phyloP scores from a whole-genome alignment of 2,797 vertebrate species.

The Muscicapa comitata region DNA sequence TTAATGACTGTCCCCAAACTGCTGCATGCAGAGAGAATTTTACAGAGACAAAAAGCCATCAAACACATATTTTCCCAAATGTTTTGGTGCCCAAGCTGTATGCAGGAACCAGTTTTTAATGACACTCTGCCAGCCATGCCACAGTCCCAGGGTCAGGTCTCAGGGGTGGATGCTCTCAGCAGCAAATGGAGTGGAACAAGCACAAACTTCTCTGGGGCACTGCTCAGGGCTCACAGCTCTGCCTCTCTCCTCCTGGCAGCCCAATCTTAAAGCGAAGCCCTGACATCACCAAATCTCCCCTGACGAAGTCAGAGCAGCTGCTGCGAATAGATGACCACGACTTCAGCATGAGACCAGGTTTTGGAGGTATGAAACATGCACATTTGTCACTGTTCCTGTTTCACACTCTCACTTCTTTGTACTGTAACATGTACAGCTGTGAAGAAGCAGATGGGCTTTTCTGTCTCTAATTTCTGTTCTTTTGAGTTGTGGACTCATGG shows the following conservation, averaged over 20 bases:
- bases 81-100: background rate
- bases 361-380: conserved; percentile 83
- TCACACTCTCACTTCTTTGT: background rate
- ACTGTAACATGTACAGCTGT: fast-evolving
- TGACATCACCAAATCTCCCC: conserved; percentile 92
- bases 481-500: background rate
- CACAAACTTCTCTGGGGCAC: fast-evolving
- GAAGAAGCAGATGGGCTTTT: background rate
- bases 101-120: background rate
- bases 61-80: background rate
- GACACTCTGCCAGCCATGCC: background rate
- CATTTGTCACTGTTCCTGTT: background rate
- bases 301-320: conserved; percentile 96
- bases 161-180: background rate
- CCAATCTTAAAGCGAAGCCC: conserved; percentile 90
- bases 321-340: conserved; percentile 96
- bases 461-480: background rate
- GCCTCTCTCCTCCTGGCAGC: conserved; percentile 67
- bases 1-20: background rate
- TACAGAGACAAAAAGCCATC: background rate
- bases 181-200: background rate
- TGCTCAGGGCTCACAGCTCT: background rate
- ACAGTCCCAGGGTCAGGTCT: background rate
- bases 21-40: background rate
- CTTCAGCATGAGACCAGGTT: conserved; percentile 97